Conservation (phyloP, 2,888 invertebrate genomes). For the Ophion slaviceki region DNA sequence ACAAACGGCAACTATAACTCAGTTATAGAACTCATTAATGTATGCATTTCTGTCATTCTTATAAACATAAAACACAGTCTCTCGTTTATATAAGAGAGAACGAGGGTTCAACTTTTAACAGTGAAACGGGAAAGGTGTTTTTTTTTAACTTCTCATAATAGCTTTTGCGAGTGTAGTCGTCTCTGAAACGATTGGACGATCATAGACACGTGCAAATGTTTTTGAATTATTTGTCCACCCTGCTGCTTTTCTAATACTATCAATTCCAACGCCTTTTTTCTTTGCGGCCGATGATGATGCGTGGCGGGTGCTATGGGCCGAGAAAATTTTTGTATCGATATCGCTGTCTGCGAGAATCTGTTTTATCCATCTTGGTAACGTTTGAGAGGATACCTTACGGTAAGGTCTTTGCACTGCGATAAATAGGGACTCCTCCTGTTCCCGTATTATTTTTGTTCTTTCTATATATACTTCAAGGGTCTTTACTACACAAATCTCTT, state of each 20-base stretch:
- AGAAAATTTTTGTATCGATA: conserved; percentile 30
- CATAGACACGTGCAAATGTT: conserved; percentile 43
- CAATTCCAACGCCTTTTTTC: conserved; percentile 34
- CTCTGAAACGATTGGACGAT: conserved; percentile 14
- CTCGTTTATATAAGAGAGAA: neutral
- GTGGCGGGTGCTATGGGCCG: conserved; percentile 31
- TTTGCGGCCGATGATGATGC: conserved; percentile 9
- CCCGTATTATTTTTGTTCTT: too few species aligned
- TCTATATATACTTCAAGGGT: too few species aligned
- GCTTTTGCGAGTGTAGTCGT: conserved; percentile 27
- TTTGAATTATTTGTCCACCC: conserved; percentile 32
- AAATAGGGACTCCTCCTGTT: too few species aligned
- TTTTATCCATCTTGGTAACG: neutral
- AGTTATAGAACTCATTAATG: conserved; percentile 29
- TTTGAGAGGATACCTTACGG: too few species aligned
- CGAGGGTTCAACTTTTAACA: conserved; percentile 13
- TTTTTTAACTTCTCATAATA: conserved; percentile 12
- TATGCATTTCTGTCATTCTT: conserved; percentile 20
- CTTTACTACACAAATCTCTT: too few species aligned
- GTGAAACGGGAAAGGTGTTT: neutral
- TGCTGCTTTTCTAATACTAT: conserved; percentile 33
- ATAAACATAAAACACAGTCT: conserved; percentile 19
- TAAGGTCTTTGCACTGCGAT: too few species aligned
- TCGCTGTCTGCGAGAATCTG: conserved; percentile 19
- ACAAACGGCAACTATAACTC: conserved; percentile 19